Percentiles rank a stretch among this genome's conserved stretches.
Evolutionary conservation across 2,888 invertebrate species (phyloP).

Genomic region (Leptarthrus brevirostris): DNA sequence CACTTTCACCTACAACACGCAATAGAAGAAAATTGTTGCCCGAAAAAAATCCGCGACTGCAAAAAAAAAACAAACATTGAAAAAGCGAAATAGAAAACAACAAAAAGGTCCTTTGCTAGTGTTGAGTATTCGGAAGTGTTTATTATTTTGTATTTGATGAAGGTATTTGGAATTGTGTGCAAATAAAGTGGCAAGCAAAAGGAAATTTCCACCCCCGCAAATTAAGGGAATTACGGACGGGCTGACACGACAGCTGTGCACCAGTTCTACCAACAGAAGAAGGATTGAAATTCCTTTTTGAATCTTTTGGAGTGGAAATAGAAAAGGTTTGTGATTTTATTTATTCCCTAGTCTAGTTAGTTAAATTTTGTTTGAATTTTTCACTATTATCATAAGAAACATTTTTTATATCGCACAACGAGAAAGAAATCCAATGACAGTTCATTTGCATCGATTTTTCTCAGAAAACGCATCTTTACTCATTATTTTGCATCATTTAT

Average conservation of each 20-base stretch:
- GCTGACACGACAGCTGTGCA: constrained; percentile 20
- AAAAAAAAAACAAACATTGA: neutral
- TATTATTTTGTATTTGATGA: neutral
- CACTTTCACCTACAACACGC: constrained; percentile 3
- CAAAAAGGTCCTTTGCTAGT: neutral
- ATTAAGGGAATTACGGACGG: neutral
- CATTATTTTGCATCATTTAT: no score
- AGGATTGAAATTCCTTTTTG: neutral
- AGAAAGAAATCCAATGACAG: neutral
- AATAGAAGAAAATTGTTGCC: neutral
- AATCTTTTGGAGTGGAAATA: no score
- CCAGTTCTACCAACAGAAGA: constrained; percentile 18
- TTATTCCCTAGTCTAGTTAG: no score
- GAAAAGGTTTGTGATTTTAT: no score
- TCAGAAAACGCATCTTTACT: no score
- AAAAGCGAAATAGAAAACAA: neutral
- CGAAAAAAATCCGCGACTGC: neutral
- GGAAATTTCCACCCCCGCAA: neutral
- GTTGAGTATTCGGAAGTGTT: neutral
- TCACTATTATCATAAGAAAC: no score
- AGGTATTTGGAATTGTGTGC: neutral
- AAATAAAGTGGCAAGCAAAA: neutral
- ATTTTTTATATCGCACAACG: no score
- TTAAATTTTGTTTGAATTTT: no score
- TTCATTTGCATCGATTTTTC: neutral